phyloP scores from a whole-genome alignment of 2,888 invertebrate species.

The Linyphia triangularis region DNA sequence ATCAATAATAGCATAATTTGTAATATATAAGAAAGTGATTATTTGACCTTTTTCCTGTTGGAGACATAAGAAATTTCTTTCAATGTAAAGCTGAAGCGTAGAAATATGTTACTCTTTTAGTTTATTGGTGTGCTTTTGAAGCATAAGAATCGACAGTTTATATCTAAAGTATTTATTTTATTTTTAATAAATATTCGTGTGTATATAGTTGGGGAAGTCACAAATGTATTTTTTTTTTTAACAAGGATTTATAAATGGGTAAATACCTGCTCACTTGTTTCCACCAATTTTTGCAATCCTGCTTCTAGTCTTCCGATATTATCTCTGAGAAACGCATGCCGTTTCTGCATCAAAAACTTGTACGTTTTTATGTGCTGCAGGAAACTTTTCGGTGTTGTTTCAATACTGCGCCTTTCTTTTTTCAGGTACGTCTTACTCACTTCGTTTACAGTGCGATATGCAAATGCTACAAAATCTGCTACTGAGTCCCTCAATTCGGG shows the following conservation, averaged over 20 bases:
- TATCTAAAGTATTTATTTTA: too few relatives aligned
- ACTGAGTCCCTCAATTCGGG: conserved; percentile 88
- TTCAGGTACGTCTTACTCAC: conserved; percentile 91
- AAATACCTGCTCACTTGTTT: conserved; percentile 69
- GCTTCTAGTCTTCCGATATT: conserved; percentile 94
- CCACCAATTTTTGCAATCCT: conserved; percentile 92
- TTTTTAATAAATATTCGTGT: too few relatives aligned
- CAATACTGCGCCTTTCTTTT: conserved; percentile 95
- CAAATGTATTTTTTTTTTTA: background rate
- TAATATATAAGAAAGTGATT: too few relatives aligned
- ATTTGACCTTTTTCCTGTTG: too few relatives aligned
- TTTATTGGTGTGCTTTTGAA: too few relatives aligned
- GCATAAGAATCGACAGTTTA: too few relatives aligned
- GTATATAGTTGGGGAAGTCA: too few relatives aligned
- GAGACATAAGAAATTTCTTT: too few relatives aligned
- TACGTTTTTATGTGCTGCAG: conserved; percentile 96
- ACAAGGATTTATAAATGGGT: background rate
- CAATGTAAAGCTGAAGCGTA: too few relatives aligned
- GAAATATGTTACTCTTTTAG: too few relatives aligned
- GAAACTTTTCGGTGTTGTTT: conserved; percentile 98
- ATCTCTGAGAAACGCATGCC: conserved; percentile 90
- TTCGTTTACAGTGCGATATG: conserved; percentile 94
- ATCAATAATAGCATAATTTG: too few relatives aligned
- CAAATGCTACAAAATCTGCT: conserved; percentile 95
- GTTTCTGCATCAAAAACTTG: conserved; percentile 89